These are phyloP conservation scores for Drosophila pachea DNA, from an alignment of 1,140 invertebrate species.

Conservation along the genomic window DNA sequence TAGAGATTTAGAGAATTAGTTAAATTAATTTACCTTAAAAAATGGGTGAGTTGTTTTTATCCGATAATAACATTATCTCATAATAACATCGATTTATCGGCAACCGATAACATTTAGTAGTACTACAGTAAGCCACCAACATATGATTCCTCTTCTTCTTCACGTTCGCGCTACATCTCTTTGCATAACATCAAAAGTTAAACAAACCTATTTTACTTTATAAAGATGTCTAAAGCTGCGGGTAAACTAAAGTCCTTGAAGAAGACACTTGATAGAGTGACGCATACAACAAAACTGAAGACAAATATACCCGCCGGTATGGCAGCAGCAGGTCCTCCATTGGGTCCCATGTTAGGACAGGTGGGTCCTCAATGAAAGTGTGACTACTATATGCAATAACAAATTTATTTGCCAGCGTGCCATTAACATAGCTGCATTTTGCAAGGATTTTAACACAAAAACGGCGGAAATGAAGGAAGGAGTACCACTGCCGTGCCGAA, in stretches of 20 bases:
- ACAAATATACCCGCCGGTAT: slow-evolving; percentile 92
- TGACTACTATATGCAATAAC: background rate
- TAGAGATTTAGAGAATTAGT: background rate
- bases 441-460: slow-evolving; percentile 98
- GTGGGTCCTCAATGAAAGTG: slow-evolving; percentile 79
- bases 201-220: slow-evolving; percentile 33
- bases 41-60: too few species aligned
- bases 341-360: slow-evolving; percentile 95
- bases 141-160: slow-evolving; percentile 30
- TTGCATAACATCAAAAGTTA: slow-evolving; percentile 56
- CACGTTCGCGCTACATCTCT: slow-evolving; percentile 13
- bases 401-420: slow-evolving; percentile 85
- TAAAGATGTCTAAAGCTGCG: slow-evolving; percentile 86
- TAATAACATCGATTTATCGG: background rate
- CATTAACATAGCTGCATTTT: slow-evolving; percentile 97
- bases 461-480: slow-evolving; percentile 96
- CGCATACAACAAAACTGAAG: slow-evolving; percentile 85
- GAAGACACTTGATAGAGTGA: slow-evolving; percentile 85
- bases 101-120: background rate
- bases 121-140: background rate
- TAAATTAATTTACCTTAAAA: too few species aligned
- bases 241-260: slow-evolving; percentile 84
- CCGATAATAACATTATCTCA: too few species aligned
- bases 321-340: slow-evolving; percentile 91
- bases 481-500: slow-evolving; percentile 90